A percentile compares a stretch with the other conserved stretches of the same genome.
These are phyloP conservation scores for Acanthurus leucopareius DNA, from an alignment of 2,797 vertebrate species.

Conservation along the genomic window DNA sequence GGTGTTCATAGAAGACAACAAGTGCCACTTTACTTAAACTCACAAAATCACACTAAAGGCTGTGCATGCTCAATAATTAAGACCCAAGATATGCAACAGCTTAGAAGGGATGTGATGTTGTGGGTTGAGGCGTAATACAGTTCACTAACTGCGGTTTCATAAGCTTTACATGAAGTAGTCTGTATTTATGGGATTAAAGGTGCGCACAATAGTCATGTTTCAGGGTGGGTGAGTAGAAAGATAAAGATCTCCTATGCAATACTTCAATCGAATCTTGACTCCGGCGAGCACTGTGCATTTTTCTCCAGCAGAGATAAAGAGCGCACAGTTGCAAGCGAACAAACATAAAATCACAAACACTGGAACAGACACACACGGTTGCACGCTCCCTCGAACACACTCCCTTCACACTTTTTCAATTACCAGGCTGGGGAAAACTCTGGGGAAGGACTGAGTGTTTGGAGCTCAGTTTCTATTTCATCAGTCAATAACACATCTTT, in stretches of 20 bases:
- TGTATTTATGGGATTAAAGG: slow-evolving; percentile 71
- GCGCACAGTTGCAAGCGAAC: slow-evolving; percentile 55
- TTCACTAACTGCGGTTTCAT: slow-evolving; percentile 13
- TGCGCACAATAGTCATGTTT: slow-evolving; percentile 57
- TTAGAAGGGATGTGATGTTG: slow-evolving; percentile 3
- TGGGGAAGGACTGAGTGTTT: slow-evolving; percentile 86
- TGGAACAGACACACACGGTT: slow-evolving; percentile 44
- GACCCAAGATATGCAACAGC: slow-evolving; percentile 4
- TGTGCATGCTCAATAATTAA: slow-evolving; percentile 9
- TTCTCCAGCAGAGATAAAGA: slow-evolving; percentile 80
- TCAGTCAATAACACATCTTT: slow-evolving; percentile 91
- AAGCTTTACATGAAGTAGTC: slow-evolving; percentile 28
- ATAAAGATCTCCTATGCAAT: slow-evolving; percentile 81
- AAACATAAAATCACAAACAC: slow-evolving; percentile 63
- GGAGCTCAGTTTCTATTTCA: slow-evolving; percentile 88
- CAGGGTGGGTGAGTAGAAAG: slow-evolving; percentile 56
- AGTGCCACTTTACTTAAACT: slow-evolving; percentile 7
- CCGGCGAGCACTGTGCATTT: slow-evolving; percentile 66
- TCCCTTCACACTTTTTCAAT: slow-evolving; percentile 88
- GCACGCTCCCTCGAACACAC: slow-evolving; percentile 74
- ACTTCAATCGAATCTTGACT: slow-evolving; percentile 78
- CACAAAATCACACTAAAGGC: neutral
- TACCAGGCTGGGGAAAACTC: slow-evolving; percentile 87
- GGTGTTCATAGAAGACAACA: too few species aligned
- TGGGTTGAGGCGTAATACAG: slow-evolving; percentile 1